phyloP scores from a whole-genome alignment of 2,797 vertebrate species.

The Trachurus trachurus region DNA sequence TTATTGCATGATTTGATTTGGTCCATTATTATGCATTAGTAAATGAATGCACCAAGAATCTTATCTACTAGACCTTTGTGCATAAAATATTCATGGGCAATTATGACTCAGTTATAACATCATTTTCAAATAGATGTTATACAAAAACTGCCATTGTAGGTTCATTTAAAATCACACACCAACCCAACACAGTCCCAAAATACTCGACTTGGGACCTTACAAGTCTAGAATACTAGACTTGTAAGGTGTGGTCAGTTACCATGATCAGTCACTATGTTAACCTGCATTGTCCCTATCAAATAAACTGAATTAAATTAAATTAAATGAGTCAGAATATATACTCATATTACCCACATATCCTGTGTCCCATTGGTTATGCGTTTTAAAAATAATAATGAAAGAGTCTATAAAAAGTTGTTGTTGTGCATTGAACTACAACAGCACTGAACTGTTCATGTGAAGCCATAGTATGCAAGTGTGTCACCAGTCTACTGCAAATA shows the following conservation, averaged over 20 bases:
- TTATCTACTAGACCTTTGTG: slow-evolving; percentile 54
- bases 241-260: background rate
- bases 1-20: slow-evolving; percentile 73
- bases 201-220: too few relatives aligned
- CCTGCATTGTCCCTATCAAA: too few relatives aligned
- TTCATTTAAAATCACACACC: slow-evolving; percentile 25
- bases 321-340: background rate
- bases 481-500: background rate
- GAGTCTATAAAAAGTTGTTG: background rate
- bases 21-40: slow-evolving; percentile 66
- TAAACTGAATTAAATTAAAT: too few relatives aligned
- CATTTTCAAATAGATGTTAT: slow-evolving; percentile 41
- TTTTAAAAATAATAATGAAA: background rate
- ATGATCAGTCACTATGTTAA: too few relatives aligned
- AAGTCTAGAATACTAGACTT: too few relatives aligned
- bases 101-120: slow-evolving; percentile 45
- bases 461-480: too few relatives aligned
- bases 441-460: background rate
- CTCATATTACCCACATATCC: background rate
- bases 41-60: slow-evolving; percentile 45
- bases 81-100: slow-evolving; percentile 65
- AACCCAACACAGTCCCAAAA: slow-evolving; percentile 5
- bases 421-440: background rate
- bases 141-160: slow-evolving; percentile 28
- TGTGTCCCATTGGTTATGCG: background rate